Base-by-base conservation (phyloP, 2,797 vertebrate species). In the Aphelocoma californica region DNA sequence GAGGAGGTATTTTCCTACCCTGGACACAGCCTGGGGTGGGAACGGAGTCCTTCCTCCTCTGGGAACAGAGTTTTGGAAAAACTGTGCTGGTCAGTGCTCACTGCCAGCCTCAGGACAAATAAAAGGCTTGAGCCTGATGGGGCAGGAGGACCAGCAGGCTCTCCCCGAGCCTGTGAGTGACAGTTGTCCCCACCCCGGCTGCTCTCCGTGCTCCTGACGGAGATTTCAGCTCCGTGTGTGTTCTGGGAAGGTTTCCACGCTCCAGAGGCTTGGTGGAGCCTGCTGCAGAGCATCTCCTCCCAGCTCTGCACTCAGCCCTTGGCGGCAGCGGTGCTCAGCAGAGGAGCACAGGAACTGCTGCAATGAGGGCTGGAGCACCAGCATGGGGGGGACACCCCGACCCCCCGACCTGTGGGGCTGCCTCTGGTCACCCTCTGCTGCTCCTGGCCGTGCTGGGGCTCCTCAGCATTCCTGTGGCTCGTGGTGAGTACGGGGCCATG, bases 371-470 rank as follows among this genome's bases (percentile, higher is more conserved):
- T n/a, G 87, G 14, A 85, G 88, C 45, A 6, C 6, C 36, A 2
- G 53, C 8, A 6, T 3, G 2, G 56, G 64, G 56, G 56, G 71
- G 14, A 38, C 36, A 18, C 16, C 44, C 19, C 0, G 10, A 12
- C 1, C 29, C 44, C 44, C 57, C 11, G 28, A 24, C 45, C 54
- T 31, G 34, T 0, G 2, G 60, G 62, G 9, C 14, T 9, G 5
- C 9, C 44, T 29, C 44, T 4, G 50, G 2, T 4, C 23, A 2
- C 12, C 3, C 31, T 0, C 0, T 0, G 0, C 50, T 95, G 84
- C 75, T 93, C 45, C 92, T 94, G 91, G 61, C 65, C 67, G 2
- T 87, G 84, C 79, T 95, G 88, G 78, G 86, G 64, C 81, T 96
- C 54, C 73, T 94, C 7, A 32, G 26, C 56, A 1, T 34, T 31